Base-by-base conservation (phyloP, 2,888 invertebrate species). In the Idaea dimidiata region DNA sequence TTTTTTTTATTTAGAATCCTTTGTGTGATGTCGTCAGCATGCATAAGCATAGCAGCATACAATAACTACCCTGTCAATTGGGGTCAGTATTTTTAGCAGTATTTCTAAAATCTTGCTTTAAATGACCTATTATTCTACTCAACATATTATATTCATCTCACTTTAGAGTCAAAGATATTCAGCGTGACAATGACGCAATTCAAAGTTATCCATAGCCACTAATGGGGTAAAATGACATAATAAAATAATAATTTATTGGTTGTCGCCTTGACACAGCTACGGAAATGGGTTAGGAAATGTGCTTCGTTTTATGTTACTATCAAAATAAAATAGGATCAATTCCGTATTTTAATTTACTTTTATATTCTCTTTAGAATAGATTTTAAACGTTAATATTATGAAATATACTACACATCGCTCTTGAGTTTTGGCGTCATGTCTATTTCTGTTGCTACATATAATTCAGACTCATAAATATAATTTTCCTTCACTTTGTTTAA, bases 121-220 rank as follows among this genome's bases (percentile, higher is more conserved):
- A 24, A 24, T 24, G 24, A 3, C 24, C 24, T 1, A 24, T 24
- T 1, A 24, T 24, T 24, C 24, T 24, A 24, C 5, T 5, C 24
- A 24, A 5, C 24, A 3, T 24, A 24, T 24, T 3, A 24, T 24
- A 24, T 1, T 24, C 5, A 14, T 14, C 14, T 43, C 10, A 14
- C 8, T 43, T 43, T 43, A 10, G 43, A 43, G 43, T 43, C 14
- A 43, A 43, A 43, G 3, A 43, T 10, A 33, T 14, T 57, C 14
- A n/a, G 31, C 63, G 58, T 62, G 61, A 63, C 57, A 16, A 55
- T 62, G 61, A 61, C 66, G 63, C 59, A 61, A 66, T 24, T 17
- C 43, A 43, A 43, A 60, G 60, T 60, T 58, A 65, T 57, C 58
- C 55, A 55, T 61, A 61, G 57, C 58, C 6, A 17, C 16, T 63